Conservation (phyloP, 2,113 vertebrate genomes). For the Aphelocoma coerulescens region DNA sequence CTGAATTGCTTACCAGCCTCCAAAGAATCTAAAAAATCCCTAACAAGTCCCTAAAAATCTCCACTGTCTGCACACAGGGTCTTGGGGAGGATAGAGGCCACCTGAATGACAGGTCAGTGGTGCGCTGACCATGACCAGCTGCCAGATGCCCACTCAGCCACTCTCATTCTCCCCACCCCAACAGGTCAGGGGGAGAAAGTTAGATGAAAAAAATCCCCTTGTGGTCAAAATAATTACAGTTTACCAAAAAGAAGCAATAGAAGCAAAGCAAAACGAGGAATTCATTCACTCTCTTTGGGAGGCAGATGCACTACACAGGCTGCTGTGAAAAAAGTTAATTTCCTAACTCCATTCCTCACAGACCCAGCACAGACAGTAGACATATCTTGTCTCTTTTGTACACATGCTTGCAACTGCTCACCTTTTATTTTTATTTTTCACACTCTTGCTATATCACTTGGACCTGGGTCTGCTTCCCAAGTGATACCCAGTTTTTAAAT, state of each 20-base stretch:
- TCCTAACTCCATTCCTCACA: background rate
- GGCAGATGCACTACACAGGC: background rate
- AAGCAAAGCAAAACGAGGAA: background rate
- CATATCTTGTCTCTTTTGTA: background rate
- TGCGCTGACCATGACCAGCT: background rate
- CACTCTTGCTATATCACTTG: background rate
- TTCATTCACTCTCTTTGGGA: background rate
- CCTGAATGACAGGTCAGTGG: background rate
- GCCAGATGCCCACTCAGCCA: background rate
- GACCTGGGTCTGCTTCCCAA: background rate
- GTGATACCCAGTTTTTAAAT: background rate
- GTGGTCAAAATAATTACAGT: background rate
- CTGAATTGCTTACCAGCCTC: background rate
- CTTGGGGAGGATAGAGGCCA: background rate
- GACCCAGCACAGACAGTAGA: background rate
- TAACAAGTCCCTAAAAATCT: background rate
- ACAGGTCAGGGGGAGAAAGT: background rate
- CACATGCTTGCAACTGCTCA: background rate
- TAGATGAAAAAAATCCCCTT: background rate
- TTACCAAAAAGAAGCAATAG: background rate
- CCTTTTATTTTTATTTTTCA: background rate
- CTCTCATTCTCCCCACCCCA: background rate
- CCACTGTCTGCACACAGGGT: background rate
- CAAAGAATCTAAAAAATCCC: background rate
- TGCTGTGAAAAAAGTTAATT: background rate